phyloP scores from a whole-genome alignment of 2,888 invertebrate species.

The Drosophila meridiana region DNA sequence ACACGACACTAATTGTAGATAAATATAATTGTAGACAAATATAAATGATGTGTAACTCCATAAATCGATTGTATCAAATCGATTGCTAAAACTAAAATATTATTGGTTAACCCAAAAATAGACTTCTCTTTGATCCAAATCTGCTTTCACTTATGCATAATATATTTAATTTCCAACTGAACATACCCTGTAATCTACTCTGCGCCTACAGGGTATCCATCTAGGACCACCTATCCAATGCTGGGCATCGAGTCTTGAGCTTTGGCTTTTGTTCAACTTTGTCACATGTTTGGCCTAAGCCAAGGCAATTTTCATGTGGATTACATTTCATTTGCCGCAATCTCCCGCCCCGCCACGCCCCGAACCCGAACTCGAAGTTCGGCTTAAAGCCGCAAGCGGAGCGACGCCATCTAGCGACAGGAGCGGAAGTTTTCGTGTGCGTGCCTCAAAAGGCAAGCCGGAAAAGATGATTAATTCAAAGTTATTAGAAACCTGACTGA shows the following conservation, averaged over 20 bases:
- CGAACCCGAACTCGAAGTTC: neutral
- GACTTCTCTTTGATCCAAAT: no score
- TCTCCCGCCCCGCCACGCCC: neutral
- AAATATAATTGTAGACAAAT: neutral
- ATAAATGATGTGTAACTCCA: no score
- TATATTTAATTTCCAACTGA: no score
- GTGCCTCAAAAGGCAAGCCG: slow-evolving; percentile 63
- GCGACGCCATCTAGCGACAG: slow-evolving; percentile 47
- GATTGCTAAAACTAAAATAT: no score
- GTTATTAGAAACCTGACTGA: slow-evolving; percentile 85
- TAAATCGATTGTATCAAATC: no score
- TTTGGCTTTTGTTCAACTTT: slow-evolving; percentile 56
- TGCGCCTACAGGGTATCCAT: slow-evolving; percentile 4
- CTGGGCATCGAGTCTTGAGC: slow-evolving; percentile 7
- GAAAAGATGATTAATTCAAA: slow-evolving; percentile 85
- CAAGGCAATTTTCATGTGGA: slow-evolving; percentile 78
- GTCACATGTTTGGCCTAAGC: slow-evolving; percentile 72
- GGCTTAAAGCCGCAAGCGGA: slow-evolving; percentile 17
- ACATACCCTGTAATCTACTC: neutral
- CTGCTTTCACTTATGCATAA: neutral
- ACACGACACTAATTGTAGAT: neutral
- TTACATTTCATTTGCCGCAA: slow-evolving; percentile 71
- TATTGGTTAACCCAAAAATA: no score
- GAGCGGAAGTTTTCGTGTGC: slow-evolving; percentile 39
- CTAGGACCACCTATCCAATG: no score